Percentiles rank a stretch among this genome's conserved stretches.
phyloP scores from a whole-genome alignment of 2,797 vertebrate species.

The Epinephelus coioides region DNA sequence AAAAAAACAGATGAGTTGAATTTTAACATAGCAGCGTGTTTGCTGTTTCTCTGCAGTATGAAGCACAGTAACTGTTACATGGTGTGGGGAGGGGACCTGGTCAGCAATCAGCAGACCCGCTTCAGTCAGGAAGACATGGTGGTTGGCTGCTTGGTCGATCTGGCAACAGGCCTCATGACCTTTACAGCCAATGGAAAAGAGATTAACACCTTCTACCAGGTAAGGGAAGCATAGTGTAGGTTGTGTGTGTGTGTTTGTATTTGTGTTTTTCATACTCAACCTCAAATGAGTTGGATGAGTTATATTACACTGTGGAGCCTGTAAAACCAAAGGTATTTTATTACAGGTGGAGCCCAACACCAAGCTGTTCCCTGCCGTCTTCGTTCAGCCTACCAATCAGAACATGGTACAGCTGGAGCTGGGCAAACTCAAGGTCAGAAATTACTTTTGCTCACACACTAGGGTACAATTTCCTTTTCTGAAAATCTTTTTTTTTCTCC shows the following conservation, averaged over 20 bases:
- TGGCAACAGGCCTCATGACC: conserved; percentile 95
- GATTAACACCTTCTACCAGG: conserved; percentile 96
- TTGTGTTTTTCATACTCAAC: background rate
- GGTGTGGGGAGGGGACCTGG: conserved; percentile 96
- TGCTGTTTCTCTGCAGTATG: conserved; percentile 83
- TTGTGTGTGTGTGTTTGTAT: background rate
- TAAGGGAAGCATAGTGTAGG: conserved; percentile 48
- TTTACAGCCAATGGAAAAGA: conserved; percentile 96
- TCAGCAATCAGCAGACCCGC: conserved; percentile 90
- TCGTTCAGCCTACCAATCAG: conserved; percentile 90
- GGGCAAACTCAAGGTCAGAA: conserved; percentile 93
- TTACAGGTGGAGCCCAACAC: conserved; percentile 96
- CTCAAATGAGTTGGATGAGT: background rate
- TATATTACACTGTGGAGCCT: background rate
- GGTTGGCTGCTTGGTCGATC: conserved; percentile 93
- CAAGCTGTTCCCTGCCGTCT: conserved; percentile 95
- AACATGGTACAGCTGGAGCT: conserved; percentile 93
- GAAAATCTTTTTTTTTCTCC: background rate
- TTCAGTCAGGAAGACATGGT: conserved; percentile 94
- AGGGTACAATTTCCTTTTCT: no score
- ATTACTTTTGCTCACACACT: background rate
- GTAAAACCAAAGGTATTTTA: background rate
- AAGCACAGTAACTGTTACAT: conserved; percentile 97
- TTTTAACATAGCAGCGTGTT: background rate
- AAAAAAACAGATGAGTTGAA: background rate